Evolutionary conservation across 2,888 invertebrate species (phyloP), one percentile per base, ranked within the genome.

Genomic region (Xylota sylvarum): DNA sequence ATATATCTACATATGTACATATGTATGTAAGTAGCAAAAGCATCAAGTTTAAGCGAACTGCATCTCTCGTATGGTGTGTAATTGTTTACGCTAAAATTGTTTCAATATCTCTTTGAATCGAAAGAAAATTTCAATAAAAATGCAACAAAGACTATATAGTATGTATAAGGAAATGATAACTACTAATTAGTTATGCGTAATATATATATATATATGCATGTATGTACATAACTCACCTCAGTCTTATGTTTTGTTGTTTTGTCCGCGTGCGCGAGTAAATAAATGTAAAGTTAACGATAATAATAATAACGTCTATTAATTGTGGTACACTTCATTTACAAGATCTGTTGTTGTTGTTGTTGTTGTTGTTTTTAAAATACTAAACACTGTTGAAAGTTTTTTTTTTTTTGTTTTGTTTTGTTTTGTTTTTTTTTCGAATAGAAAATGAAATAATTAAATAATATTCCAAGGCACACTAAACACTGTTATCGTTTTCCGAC

Each of bases 161-260:
- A n/a, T 35, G 32, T 64, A 10, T 46, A 64, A 46, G 58, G 64
- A 46, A 64, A 32, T 64, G 30, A 64, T 64, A 30, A 62, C n/a
- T n/a, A 50, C 10, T 10, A 4, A 19, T 19, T 19, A 12, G 5
- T 46, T 46, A 46, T 46, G 17, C 7, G 19, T 7, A 48, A 19
- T 17, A 6, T 12, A 17, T 9, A 4, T 48, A 6, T 19, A 2
- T 14, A 48, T 4, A n/a, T n/a, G n/a, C n/a, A n/a, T n/a, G n/a
- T n/a, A n/a, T n/a, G n/a, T n/a, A n/a, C n/a, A 23, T 4, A 88
- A 92, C 90, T 91, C 90, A 91, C 91, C 91, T 91, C 91, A 92
- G 92, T 91, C 92, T 91, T 91, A 89, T 91, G 89, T 89, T 91
- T 90, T 91, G 89, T 90, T 90, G 90, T 89, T 89, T 88, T 90